Evolutionary conservation across 2,888 invertebrate genomes (phyloP).

Genomic region (Pardosa pseudoannulata): DNA sequence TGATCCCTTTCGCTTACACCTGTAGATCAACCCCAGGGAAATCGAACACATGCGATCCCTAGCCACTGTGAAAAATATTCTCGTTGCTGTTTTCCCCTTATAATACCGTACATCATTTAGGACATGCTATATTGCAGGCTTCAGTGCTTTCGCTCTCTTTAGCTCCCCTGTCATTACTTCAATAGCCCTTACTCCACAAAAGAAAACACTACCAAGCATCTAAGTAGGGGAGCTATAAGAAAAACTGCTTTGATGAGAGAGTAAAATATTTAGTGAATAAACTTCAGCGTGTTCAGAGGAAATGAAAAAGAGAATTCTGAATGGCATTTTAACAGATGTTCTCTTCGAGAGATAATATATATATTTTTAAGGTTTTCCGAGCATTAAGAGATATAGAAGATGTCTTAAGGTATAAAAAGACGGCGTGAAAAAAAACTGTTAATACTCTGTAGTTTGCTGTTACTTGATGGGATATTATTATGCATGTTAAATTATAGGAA

Average conservation of each 20-base stretch:
- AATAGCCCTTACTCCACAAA: not conserved
- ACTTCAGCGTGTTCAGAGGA: not conserved
- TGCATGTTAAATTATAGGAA: no score
- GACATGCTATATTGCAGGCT: slow-evolving; percentile 21
- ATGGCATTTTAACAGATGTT: not conserved
- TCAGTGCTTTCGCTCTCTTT: not conserved
- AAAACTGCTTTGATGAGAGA: not conserved
- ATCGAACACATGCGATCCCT: slow-evolving; percentile 38
- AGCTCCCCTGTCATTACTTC: slow-evolving; percentile 25
- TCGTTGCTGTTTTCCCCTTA: slow-evolving; percentile 35
- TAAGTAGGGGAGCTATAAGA: not conserved
- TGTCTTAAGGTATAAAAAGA: no score
- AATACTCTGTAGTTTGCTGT: no score
- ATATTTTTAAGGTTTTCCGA: no score
- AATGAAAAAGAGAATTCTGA: not conserved
- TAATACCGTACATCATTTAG: slow-evolving; percentile 62
- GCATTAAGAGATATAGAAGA: no score
- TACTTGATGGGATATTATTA: no score
- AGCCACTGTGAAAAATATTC: slow-evolving; percentile 42
- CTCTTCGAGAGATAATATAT: no score
- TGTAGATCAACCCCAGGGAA: slow-evolving; percentile 65
- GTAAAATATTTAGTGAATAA: not conserved
- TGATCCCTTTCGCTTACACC: slow-evolving; percentile 35
- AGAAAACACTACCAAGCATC: not conserved
- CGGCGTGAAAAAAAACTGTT: no score